A percentile compares a stretch with the other conserved stretches of the same genome.
These are phyloP conservation scores for Masticophis lateralis DNA, from an alignment of 2,797 vertebrate genomes.

Conservation along the genomic window DNA sequence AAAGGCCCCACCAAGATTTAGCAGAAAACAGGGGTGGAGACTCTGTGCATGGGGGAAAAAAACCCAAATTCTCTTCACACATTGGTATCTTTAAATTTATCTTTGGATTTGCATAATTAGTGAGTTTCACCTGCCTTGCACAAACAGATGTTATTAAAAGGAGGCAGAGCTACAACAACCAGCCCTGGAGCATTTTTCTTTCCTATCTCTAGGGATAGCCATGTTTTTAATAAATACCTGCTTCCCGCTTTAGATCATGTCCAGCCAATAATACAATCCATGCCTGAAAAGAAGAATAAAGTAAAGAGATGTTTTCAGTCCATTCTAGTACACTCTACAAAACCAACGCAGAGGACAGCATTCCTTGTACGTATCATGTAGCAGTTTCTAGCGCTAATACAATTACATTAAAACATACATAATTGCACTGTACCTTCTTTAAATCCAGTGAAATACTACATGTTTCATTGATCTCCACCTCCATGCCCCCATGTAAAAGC, in stretches of 20 bases:
- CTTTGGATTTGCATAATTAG: constrained; percentile 39
- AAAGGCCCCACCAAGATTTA: constrained; percentile 13
- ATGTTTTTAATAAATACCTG: constrained; percentile 45
- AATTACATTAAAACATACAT: neutral
- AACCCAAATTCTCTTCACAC: neutral
- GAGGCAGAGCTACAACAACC: neutral
- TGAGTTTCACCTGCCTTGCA: constrained; percentile 32
- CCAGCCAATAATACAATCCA: neutral
- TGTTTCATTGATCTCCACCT: neutral
- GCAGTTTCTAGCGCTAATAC: neutral
- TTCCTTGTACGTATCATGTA: neutral
- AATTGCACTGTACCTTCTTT: neutral
- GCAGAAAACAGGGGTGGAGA: constrained; percentile 37
- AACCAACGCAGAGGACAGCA: neutral
- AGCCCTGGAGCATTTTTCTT: neutral
- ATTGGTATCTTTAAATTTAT: neutral
- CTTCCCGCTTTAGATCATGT: neutral
- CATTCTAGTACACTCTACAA: neutral
- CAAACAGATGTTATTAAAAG: constrained; percentile 22
- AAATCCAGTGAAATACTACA: neutral
- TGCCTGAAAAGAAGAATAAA: constrained; percentile 20
- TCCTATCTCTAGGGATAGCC: accelerated
- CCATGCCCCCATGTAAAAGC: neutral
- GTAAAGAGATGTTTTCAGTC: neutral
- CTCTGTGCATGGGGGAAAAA: constrained; percentile 23